phyloP scores from a whole-genome alignment of 2,797 vertebrate species.

The Clarias fuscus region DNA sequence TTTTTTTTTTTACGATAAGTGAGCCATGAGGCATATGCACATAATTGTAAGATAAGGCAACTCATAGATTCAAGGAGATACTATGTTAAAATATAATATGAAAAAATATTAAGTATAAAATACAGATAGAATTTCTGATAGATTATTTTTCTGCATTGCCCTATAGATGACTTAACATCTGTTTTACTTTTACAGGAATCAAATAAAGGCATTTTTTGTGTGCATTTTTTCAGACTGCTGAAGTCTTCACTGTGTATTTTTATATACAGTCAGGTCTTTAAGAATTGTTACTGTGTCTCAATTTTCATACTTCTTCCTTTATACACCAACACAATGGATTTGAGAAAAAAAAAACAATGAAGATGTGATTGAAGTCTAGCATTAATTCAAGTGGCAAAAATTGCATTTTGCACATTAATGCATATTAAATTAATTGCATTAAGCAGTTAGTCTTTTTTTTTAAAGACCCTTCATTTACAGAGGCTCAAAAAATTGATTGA shows the following conservation, averaged over 20 bases:
- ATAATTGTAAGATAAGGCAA: conserved; percentile 28
- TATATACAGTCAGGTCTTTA: background rate
- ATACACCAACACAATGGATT: too few relatives aligned
- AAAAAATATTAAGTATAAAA: too few relatives aligned
- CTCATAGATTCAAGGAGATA: conserved; percentile 36
- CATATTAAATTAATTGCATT: too few relatives aligned
- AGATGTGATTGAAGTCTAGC: too few relatives aligned
- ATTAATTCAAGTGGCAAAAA: too few relatives aligned
- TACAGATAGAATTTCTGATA: background rate
- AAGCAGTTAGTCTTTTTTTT: too few relatives aligned
- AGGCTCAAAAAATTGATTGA: too few relatives aligned
- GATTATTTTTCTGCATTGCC: background rate
- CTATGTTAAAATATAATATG: background rate
- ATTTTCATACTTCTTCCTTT: too few relatives aligned
- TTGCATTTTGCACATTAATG: too few relatives aligned
- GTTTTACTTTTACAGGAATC: background rate
- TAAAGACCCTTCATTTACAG: too few relatives aligned
- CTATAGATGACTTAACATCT: background rate
- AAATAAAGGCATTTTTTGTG: background rate
- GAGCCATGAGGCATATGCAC: conserved; percentile 41
- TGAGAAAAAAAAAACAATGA: too few relatives aligned
- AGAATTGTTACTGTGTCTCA: too few relatives aligned
- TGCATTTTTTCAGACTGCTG: background rate
- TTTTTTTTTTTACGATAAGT: conserved; percentile 47
- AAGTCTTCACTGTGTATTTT: background rate